Evolutionary conservation across 2,888 invertebrate genomes (phyloP), one percentile per base, ranked within the genome.

Genomic region (Drosophila barbarae): DNA sequence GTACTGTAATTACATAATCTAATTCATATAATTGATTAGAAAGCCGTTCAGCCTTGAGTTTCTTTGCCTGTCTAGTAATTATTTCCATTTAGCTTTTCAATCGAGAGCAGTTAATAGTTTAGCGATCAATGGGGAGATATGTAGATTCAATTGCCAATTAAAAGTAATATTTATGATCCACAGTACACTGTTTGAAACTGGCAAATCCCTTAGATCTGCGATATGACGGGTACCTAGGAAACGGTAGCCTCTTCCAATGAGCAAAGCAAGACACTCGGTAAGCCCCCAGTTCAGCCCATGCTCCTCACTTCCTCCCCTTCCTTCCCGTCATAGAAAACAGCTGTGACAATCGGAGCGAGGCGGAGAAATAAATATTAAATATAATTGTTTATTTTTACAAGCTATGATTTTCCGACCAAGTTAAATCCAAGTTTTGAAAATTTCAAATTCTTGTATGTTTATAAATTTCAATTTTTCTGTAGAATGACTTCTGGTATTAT

Each of bases 261-360:
- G 39, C 30, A 36, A 21, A 56, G 51, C 54, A 58, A 68, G 73
- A 18, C 68, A 67, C 64, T 57, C 41, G 57, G 26, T 53, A 57
- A 73, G 36, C 34, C 41, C 28, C 46, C 50, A 42, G 42, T 13
- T 49, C 41, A 30, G 28, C n/a, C 30, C 5, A 8, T 8, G 18
- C 12, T 28, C 35, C 52, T 12, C n/a, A 2, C 18, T n/a, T 18
- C 13, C 23, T 5, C 13, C n/a, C 30, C 23, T 30, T 52, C 21
- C 21, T 21, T 18, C 39, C 47, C 15, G 10, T 23, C 8, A 26
- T 36, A 15, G 21, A 28, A 56, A 58, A 70, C 77, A 78, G 76
- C 73, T 77, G 79, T 61, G 75, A 70, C 76, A 75, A 74, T 63
- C 65, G 75, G 56, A 60, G 55, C 64, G 46, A 59, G 42, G 41